A percentile compares a stretch with the other conserved stretches of the same genome.
Conservation (phyloP, 1,140 invertebrate species). For the Drosophila rufa region DNA sequence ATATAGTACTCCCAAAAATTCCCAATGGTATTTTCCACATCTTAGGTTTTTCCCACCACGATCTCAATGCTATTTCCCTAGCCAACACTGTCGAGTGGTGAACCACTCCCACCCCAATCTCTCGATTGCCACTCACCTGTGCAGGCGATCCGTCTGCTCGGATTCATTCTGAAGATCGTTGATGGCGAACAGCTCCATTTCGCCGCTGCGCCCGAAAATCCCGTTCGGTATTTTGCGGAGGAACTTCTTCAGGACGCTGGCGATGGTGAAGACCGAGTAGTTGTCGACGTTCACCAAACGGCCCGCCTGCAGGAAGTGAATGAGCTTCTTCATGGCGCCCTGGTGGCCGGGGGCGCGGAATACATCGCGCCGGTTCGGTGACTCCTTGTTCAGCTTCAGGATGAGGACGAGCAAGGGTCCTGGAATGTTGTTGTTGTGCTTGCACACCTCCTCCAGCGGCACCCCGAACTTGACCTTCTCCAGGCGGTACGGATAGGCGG, state of each 20-base stretch:
- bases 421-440: conserved; percentile 96
- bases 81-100: background rate
- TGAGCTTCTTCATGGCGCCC: conserved; percentile 97
- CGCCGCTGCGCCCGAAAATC: conserved; percentile 96
- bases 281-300: conserved; percentile 98
- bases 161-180: conserved; percentile 92
- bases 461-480: conserved; percentile 98
- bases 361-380: conserved; percentile 95
- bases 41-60: background rate
- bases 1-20: too few relatives aligned
- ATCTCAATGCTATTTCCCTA: background rate
- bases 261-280: conserved; percentile 99
- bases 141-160: conserved; percentile 95
- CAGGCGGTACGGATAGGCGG: conserved; percentile 91
- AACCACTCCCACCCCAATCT: conserved; percentile 1
- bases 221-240: conserved; percentile 98
- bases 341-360: conserved; percentile 97
- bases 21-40: too few relatives aligned
- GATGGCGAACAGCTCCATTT: conserved; percentile 95
- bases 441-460: conserved; percentile 95
- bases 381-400: conserved; percentile 97
- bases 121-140: conserved; percentile 88
- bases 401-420: conserved; percentile 95
- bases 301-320: conserved; percentile 97
- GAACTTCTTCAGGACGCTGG: conserved; percentile 99